Percentiles rank a stretch among this genome's conserved stretches.
Evolutionary conservation across 1,140 invertebrate genomes (phyloP).

Genomic region (Notospermus geniculatus): DNA sequence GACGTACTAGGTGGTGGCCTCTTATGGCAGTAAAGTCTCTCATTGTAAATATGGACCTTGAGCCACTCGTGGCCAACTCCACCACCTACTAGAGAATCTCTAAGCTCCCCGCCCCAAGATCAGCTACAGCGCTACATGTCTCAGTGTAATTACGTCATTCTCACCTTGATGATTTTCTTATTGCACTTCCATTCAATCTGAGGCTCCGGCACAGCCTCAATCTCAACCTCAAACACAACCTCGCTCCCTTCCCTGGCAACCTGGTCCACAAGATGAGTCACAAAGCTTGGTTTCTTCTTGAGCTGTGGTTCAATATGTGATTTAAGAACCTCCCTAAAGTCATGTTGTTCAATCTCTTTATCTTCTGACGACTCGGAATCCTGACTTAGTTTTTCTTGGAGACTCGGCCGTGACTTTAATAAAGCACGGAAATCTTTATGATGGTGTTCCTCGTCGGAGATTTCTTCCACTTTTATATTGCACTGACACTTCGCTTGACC

Average conservation of each 20-base stretch:
- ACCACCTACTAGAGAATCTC: no score
- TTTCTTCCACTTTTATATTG: constrained; percentile 3
- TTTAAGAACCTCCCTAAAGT: not conserved
- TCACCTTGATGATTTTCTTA: constrained; percentile 39
- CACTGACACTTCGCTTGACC: constrained; percentile 17
- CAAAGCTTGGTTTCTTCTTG: constrained; percentile 25
- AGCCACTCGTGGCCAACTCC: no score
- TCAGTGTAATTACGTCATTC: not conserved
- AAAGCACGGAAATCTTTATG: not conserved
- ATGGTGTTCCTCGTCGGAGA: not conserved
- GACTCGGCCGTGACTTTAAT: constrained; percentile 6
- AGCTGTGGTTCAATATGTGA: not conserved
- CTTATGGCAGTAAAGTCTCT: no score
- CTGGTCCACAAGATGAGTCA: constrained; percentile 25
- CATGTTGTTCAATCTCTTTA: constrained; percentile 9
- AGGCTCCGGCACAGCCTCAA: constrained; percentile 39
- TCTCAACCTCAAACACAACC: constrained; percentile 53
- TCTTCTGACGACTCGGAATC: not conserved
- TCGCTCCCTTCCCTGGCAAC: constrained; percentile 54
- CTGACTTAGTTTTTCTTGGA: not conserved
- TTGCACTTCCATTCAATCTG: constrained; percentile 43
- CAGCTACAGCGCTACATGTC: no score
- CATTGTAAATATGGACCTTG: no score
- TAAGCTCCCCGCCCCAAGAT: no score
- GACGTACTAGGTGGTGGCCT: no score